phyloP scores from a whole-genome alignment of 2,888 invertebrate species.

The Argyresthia goedartella region DNA sequence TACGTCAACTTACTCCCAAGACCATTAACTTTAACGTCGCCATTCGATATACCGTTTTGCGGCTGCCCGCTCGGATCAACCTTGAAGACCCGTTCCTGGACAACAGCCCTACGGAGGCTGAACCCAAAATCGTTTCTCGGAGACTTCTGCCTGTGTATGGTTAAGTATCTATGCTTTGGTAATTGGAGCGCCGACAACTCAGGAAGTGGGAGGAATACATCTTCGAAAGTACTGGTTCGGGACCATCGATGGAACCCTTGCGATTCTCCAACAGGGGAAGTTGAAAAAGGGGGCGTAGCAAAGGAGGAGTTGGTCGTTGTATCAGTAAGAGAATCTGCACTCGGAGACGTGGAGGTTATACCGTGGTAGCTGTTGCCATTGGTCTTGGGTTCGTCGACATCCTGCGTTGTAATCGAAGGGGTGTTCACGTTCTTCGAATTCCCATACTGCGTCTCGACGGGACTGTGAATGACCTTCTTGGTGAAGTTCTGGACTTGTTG shows the following conservation, averaged over 20 bases:
- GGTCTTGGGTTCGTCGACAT: conserved; percentile 56
- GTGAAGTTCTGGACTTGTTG: conserved; percentile 62
- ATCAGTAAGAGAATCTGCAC: conserved; percentile 87
- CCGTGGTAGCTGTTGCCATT: conserved; percentile 60
- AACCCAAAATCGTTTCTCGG: conserved; percentile 95
- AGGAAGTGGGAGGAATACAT: conserved; percentile 79
- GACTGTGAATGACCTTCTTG: conserved; percentile 67
- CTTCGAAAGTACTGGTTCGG: conserved; percentile 82
- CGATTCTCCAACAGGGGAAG: conserved; percentile 88
- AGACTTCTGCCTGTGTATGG: conserved; percentile 83
- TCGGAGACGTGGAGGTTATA: conserved; percentile 85
- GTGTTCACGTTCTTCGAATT: conserved; percentile 50
- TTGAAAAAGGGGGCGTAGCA: conserved; percentile 87
- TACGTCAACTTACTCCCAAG: conserved; percentile 63
- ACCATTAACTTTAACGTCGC: conserved; percentile 37
- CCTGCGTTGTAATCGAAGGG: conserved; percentile 54
- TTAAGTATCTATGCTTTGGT: conserved; percentile 80
- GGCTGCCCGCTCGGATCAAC: conserved; percentile 47
- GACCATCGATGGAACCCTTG: conserved; percentile 87
- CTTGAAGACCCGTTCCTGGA: conserved; percentile 76
- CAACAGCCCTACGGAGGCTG: conserved; percentile 88
- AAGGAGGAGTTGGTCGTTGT: conserved; percentile 88
- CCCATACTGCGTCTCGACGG: conserved; percentile 60
- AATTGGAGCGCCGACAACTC: conserved; percentile 76
- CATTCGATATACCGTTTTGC: conserved; percentile 39